A percentile compares a stretch with the other conserved stretches of the same genome.
phyloP scores from a whole-genome alignment of 2,888 invertebrate species.

The Eretmocerus hayati region DNA sequence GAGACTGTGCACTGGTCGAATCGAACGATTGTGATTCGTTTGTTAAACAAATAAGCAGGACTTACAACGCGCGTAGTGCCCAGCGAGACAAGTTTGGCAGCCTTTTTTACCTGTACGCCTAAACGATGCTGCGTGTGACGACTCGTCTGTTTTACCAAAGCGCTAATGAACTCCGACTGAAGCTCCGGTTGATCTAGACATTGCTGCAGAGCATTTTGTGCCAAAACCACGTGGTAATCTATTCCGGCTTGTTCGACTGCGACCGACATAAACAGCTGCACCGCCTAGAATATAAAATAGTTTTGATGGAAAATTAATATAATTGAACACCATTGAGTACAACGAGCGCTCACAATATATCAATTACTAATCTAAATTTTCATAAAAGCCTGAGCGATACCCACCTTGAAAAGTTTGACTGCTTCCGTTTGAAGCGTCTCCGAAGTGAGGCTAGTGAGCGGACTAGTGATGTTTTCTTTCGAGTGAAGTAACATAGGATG shows the following conservation, averaged over 20 bases:
- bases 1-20: constrained; percentile 16
- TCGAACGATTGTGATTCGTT: too few species aligned
- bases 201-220: constrained; percentile 91
- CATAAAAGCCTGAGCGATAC: background rate
- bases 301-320: too few species aligned
- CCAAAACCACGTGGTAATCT: constrained; percentile 94
- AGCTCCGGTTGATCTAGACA: constrained; percentile 85
- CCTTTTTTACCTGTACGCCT: constrained; percentile 74
- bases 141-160: constrained; percentile 86
- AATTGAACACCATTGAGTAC: too few species aligned
- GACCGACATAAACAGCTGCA: constrained; percentile 93
- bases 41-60: constrained; percentile 47
- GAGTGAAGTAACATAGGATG: constrained; percentile 85
- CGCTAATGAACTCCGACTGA: constrained; percentile 88
- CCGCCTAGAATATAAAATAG: too few species aligned
- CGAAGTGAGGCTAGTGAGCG: constrained; percentile 83
- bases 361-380: too few species aligned
- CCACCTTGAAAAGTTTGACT: constrained; percentile 82
- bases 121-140: constrained; percentile 71
- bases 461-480: constrained; percentile 83
- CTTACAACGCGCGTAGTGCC: constrained; percentile 48
- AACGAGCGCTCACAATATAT: too few species aligned
- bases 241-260: constrained; percentile 92
- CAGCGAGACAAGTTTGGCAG: constrained; percentile 48
- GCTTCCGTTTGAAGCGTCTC: constrained; percentile 86